Evolutionary conservation across 2,888 invertebrate species (phyloP), one percentile per base, ranked within the genome.

Genomic region (Platycheirus rosarum): DNA sequence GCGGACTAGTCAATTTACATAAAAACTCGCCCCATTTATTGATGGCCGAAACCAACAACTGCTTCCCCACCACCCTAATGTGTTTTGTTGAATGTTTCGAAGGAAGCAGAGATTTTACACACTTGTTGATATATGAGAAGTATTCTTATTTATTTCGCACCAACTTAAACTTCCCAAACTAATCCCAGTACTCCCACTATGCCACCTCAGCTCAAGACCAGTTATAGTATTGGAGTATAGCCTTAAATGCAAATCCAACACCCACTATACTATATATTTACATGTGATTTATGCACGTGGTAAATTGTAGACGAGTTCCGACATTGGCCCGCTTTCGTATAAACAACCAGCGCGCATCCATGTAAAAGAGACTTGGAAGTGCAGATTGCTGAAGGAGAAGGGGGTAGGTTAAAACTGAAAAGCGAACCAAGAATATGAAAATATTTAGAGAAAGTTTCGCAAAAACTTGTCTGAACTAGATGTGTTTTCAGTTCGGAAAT

Each of bases 61-160:
- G n/a, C n/a, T n/a, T n/a, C n/a, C n/a, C n/a, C n/a, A n/a, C n/a
- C n/a, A n/a, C n/a, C n/a, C n/a, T n/a, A n/a, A n/a, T n/a, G n/a
- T n/a, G n/a, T n/a, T n/a, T n/a, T n/a, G n/a, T n/a, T n/a, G n/a
- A n/a, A 40, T 23, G 23, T 29, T 6, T 37, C 7, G 35, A 49
- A 29, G 37, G 42, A 66, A 29, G 18, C 55, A 53, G 40, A 63
- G 57, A 80, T 66, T 62, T 37, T 46, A 16, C 76, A 62, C 70
- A 76, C 80, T 76, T 80, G 76, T 70, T 76, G 80, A 76, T 76
- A 71, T 68, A 82, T 82, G 71, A 55, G 37, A 73, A 73, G 60
- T 82, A 77, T 82, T 79, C 68, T 79, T 82, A 82, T 73, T 82
- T 82, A 82, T 82, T 82, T 71, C 77, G 66, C 66, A 82, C 49